These are phyloP conservation scores for Speoplatyrhinus poulsoni DNA, from an alignment of 2,113 vertebrate genomes.

Conservation along the genomic window DNA sequence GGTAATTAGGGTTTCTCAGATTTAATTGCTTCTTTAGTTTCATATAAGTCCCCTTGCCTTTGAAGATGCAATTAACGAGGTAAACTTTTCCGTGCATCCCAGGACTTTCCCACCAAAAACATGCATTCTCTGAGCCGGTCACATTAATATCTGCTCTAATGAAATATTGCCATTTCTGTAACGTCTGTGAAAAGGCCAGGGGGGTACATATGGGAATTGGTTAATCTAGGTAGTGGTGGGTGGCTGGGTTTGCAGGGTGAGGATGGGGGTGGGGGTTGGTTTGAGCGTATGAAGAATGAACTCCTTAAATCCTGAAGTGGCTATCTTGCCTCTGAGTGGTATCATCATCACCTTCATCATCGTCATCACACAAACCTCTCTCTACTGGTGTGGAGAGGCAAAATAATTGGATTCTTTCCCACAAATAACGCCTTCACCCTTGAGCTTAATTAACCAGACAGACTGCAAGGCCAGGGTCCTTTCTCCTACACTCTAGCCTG, in stretches of 20 bases:
- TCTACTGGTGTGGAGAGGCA: conserved; percentile 67
- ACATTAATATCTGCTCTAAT: conserved; percentile 45
- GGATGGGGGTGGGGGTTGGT: neutral
- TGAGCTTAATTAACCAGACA: conserved; percentile 84
- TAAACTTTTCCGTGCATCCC: conserved; percentile 25
- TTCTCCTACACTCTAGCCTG: conserved; percentile 52
- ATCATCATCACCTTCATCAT: conserved; percentile 69
- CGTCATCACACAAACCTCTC: conserved; percentile 63
- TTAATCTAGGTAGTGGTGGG: conserved; percentile 51
- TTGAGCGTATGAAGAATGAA: conserved; percentile 56
- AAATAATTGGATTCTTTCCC: conserved; percentile 87
- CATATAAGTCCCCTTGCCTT: conserved; percentile 60
- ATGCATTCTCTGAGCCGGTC: conserved; percentile 18
- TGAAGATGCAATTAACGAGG: conserved; percentile 61
- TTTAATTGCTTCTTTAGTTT: conserved; percentile 76
- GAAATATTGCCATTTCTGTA: conserved; percentile 42
- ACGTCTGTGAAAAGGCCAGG: conserved; percentile 48
- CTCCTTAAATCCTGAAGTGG: conserved; percentile 77
- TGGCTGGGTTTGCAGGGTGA: neutral
- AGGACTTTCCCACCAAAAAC: conserved; percentile 59
- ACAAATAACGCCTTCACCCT: conserved; percentile 83
- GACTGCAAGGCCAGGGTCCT: conserved; percentile 64
- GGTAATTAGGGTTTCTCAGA: conserved; percentile 68
- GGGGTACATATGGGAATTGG: conserved; percentile 39
- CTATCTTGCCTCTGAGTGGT: conserved; percentile 73